Percentiles rank a stretch among this genome's conserved stretches.
Conservation (phyloP, 2,797 vertebrate species). For the Amblyopsis hoosieri region DNA sequence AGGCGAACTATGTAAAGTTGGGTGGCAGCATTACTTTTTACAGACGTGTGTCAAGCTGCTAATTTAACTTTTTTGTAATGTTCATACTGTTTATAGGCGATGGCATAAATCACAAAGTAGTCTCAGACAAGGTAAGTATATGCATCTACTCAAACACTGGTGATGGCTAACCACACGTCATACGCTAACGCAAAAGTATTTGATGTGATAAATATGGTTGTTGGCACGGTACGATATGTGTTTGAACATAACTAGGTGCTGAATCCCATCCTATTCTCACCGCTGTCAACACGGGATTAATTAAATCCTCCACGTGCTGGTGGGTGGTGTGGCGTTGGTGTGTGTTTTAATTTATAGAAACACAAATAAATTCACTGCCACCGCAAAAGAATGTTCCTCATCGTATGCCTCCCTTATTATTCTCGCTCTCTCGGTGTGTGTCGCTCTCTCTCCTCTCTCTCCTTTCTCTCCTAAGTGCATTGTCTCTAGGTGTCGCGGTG, state of each 20-base stretch:
- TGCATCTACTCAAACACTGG: slow-evolving; percentile 66
- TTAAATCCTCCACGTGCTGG: slow-evolving; percentile 22
- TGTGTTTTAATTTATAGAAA: slow-evolving; percentile 19
- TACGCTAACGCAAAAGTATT: slow-evolving; percentile 23
- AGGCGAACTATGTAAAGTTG: slow-evolving; percentile 44
- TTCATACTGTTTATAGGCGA: slow-evolving; percentile 38
- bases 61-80: slow-evolving; percentile 28
- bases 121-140: slow-evolving; percentile 30
- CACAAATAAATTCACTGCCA: not conserved
- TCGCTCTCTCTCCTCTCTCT: slow-evolving; percentile 9
- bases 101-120: slow-evolving; percentile 15
- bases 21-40: slow-evolving; percentile 67
- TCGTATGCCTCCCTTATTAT: slow-evolving; percentile 9
- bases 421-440: slow-evolving; percentile 30
- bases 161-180: slow-evolving; percentile 37
- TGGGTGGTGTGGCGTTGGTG: slow-evolving; percentile 7
- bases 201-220: slow-evolving; percentile 16
- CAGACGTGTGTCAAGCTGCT: slow-evolving; percentile 36
- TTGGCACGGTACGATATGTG: slow-evolving; percentile 67
- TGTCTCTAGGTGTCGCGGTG: slow-evolving; percentile 45
- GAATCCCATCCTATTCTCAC: slow-evolving; percentile 23
- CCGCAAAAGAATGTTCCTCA: slow-evolving; percentile 1
- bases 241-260: slow-evolving; percentile 29
- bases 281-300: slow-evolving; percentile 6
- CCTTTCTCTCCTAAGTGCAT: slow-evolving; percentile 55